Conservation (phyloP, 2,797 vertebrate genomes). For the Rhinichthys osculus region DNA sequence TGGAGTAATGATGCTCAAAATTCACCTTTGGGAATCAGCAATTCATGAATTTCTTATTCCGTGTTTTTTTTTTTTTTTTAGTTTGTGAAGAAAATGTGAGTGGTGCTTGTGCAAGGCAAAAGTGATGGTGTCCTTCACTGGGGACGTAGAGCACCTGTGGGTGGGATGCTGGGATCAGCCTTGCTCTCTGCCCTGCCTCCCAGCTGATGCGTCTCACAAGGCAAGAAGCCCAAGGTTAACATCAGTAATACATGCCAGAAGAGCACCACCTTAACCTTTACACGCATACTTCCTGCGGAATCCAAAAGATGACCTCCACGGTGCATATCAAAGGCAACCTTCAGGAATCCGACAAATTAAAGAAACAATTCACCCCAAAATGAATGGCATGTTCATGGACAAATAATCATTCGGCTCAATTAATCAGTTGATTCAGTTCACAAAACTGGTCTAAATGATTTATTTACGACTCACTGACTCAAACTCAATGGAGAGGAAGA, state of each 20-base stretch:
- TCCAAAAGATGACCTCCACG: constrained; percentile 40
- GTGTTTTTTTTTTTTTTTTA: neutral
- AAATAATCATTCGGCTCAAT: neutral
- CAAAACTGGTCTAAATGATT: neutral
- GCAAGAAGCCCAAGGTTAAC: constrained; percentile 66
- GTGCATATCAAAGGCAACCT: constrained; percentile 36
- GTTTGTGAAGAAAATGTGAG: neutral
- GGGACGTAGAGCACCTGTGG: constrained; percentile 68
- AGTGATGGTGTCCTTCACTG: constrained; percentile 2
- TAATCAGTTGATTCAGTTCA: neutral
- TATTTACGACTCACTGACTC: neutral
- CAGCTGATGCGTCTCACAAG: constrained; percentile 68
- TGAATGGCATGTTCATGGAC: neutral
- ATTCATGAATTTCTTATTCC: neutral
- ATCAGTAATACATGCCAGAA: constrained; percentile 44
- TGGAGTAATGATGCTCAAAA: neutral
- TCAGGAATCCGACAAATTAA: constrained; percentile 14
- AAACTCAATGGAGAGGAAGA: neutral
- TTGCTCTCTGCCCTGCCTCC: constrained; percentile 61
- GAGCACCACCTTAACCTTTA: constrained; percentile 53
- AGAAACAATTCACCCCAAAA: neutral
- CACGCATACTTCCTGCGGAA: constrained; percentile 22
- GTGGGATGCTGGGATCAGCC: constrained; percentile 64
- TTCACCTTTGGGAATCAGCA: neutral
- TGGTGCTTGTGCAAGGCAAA: constrained; percentile 53